Evolutionary conservation across 2,113 vertebrate genomes (phyloP), one percentile per base, ranked within the genome.

Genomic region (Petromus typicus): DNA sequence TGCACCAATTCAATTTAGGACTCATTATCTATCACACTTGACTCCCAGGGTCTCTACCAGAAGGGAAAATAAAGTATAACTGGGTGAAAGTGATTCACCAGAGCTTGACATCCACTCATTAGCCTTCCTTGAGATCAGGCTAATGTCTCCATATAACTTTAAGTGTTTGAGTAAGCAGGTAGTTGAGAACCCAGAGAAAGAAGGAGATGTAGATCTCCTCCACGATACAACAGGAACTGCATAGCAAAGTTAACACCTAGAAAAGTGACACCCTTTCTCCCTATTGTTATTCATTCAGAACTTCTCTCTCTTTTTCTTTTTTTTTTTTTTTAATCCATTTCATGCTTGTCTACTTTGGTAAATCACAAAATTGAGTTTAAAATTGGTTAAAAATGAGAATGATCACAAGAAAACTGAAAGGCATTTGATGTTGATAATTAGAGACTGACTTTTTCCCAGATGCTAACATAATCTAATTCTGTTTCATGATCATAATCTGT

Each of bases 301-400:
- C 83, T 48, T 94, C 66, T n/a, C n/a, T n/a, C n/a, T n/a, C n/a
- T n/a, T n/a, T n/a, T n/a, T n/a, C n/a, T n/a, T n/a, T n/a, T n/a
- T n/a, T n/a, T n/a, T n/a, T n/a, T n/a, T n/a, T n/a, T n/a, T n/a
- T n/a, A 97, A 95, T 94, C 81, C 91, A 97, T 97, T 97, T 98
- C 95, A 97, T 95, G 96, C 96, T 96, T 97, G 84, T 98, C 97
- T 96, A 96, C 93, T 94, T 96, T 97, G 76, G 91, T 90, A 97
- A 97, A 94, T 98, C 37, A 1, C 80, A 97, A 97, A 96, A 96
- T 95, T 94, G 87, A 91, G 87, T 81, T 94, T 88, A 84, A 97
- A 97, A 97, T 22, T 96, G 93, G 76, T 95, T 96, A 95, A 97
- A 97, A 98, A 90, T 82, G 71, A 94, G 56, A 95, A 48, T 63